These are phyloP conservation scores for Bombus fervidus DNA, from an alignment of 1,140 invertebrate genomes.

Conservation along the genomic window DNA sequence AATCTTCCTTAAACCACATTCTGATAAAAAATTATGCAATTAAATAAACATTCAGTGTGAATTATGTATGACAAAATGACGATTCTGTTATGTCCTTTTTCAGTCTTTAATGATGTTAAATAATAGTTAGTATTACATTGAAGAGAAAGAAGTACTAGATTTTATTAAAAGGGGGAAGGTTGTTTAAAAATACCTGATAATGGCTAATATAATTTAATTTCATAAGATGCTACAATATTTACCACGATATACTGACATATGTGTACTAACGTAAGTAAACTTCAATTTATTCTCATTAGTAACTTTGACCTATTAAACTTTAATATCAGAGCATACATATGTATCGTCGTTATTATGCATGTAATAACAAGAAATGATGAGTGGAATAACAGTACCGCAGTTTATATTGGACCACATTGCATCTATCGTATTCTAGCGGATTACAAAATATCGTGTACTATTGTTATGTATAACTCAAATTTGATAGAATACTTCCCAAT, in stretches of 20 bases:
- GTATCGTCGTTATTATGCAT: slow-evolving; percentile 50
- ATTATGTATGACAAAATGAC: neutral
- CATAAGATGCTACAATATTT: slow-evolving; percentile 71
- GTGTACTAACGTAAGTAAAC: slow-evolving; percentile 52
- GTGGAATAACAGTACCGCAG: slow-evolving; percentile 28
- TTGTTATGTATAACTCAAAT: neutral
- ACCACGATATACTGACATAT: slow-evolving; percentile 44
- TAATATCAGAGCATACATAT: slow-evolving; percentile 40
- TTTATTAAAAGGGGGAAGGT: neutral
- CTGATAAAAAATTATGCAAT: neutral
- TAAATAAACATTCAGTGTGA: slow-evolving; percentile 11
- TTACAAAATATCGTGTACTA: slow-evolving; percentile 44
- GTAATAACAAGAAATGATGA: slow-evolving; percentile 49
- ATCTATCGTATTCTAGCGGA: slow-evolving; percentile 38
- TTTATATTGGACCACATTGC: slow-evolving; percentile 34
- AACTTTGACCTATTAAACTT: slow-evolving; percentile 43
- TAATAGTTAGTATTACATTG: neutral
- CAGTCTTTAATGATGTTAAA: neutral
- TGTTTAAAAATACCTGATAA: slow-evolving; percentile 1
- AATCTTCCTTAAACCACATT: neutral
- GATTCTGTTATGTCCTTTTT: neutral
- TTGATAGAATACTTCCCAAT: slow-evolving; percentile 34
- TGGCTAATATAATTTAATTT: slow-evolving; percentile 69
- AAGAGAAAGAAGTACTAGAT: neutral
- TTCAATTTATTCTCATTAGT: slow-evolving; percentile 36